These are phyloP conservation scores for Drosophila ustulata DNA, from an alignment of 2,888 invertebrate species.

Conservation along the genomic window DNA sequence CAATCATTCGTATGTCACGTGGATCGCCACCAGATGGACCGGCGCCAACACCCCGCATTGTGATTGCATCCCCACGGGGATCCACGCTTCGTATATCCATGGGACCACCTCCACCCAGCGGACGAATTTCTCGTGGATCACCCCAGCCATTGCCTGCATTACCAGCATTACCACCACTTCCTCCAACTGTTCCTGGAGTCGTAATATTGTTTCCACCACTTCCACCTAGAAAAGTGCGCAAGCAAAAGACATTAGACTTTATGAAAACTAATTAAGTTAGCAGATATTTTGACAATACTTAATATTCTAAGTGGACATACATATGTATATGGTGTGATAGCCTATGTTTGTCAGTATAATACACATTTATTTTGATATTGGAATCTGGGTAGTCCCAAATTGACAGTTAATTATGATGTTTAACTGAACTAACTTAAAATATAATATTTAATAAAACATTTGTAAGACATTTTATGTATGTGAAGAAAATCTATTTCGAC, in stretches of 20 bases:
- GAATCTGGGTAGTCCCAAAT: no score
- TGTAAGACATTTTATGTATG: no score
- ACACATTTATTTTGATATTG: no score
- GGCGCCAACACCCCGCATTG: constrained; percentile 81
- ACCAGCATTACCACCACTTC: constrained; percentile 59
- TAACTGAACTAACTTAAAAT: no score
- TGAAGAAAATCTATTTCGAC: no score
- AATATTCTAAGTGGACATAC: no score
- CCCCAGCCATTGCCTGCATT: constrained; percentile 86
- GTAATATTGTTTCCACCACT: constrained; percentile 54
- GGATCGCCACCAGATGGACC: constrained; percentile 83
- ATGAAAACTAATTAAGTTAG: background rate
- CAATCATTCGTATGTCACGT: constrained; percentile 85
- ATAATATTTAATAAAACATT: no score
- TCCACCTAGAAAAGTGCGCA: constrained; percentile 43
- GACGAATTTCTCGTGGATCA: constrained; percentile 87
- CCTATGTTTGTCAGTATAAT: no score
- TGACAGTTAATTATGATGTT: no score
- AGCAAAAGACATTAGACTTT: background rate
- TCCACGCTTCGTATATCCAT: constrained; percentile 86
- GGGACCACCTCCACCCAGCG: constrained; percentile 69
- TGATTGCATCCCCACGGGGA: constrained; percentile 85
- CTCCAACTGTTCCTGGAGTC: constrained; percentile 53
- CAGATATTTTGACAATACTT: background rate
- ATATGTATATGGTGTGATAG: no score